These are phyloP conservation scores for Anorthoa munda DNA, from an alignment of 2,888 invertebrate species.

Conservation along the genomic window DNA sequence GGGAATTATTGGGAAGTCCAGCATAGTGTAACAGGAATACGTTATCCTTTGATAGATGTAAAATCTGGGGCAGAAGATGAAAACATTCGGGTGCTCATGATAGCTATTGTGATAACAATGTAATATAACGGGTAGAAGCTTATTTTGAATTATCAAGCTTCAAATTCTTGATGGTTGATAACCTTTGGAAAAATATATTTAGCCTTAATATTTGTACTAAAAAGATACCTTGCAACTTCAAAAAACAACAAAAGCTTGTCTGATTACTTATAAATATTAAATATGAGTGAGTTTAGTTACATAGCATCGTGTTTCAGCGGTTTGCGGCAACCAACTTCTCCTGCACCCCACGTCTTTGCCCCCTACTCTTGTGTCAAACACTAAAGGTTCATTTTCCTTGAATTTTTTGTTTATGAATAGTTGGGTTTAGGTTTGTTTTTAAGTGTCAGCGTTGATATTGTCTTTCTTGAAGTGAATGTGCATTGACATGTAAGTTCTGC, in stretches of 20 bases:
- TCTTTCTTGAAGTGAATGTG: conserved; percentile 77
- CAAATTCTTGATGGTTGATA: neutral
- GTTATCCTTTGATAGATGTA: too few relatives aligned
- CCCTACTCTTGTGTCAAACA: neutral
- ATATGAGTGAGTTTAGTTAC: conserved; percentile 55
- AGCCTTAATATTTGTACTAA: neutral
- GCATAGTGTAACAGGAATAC: too few relatives aligned
- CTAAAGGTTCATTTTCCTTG: conserved; percentile 30
- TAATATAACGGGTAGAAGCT: too few relatives aligned
- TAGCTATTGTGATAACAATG: too few relatives aligned
- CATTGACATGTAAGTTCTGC: conserved; percentile 74
- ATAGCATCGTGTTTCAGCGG: conserved; percentile 81
- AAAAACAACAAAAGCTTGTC: conserved; percentile 56
- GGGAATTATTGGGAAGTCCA: too few relatives aligned
- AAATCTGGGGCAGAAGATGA: too few relatives aligned
- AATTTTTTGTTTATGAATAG: neutral
- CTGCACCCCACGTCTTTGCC: neutral
- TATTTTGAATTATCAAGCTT: neutral
- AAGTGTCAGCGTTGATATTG: conserved; percentile 76
- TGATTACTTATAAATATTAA: conserved; percentile 65
- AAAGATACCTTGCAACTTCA: conserved; percentile 42
- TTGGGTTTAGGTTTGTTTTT: conserved; percentile 40
- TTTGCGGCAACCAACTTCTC: conserved; percentile 67
- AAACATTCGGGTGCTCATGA: too few relatives aligned
- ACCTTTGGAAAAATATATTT: conserved; percentile 12